These are phyloP conservation scores for Uloborus plumipes DNA, from an alignment of 2,888 invertebrate genomes.

Conservation along the genomic window DNA sequence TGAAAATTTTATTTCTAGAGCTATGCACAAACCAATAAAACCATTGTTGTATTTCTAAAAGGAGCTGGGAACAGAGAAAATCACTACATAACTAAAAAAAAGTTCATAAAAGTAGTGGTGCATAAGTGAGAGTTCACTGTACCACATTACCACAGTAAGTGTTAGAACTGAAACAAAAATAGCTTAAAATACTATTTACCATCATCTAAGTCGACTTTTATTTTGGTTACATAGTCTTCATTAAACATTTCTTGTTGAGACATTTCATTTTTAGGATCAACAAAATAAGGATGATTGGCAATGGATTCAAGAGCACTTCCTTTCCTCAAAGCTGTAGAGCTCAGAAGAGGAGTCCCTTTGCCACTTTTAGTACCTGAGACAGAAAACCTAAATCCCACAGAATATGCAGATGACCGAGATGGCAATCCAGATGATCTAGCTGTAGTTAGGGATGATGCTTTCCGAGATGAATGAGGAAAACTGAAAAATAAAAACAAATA, in stretches of 20 bases:
- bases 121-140: no score
- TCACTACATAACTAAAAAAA: no score
- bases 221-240: slow-evolving; percentile 24
- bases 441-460: slow-evolving; percentile 32
- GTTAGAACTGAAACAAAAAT: no score
- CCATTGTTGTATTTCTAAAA: no score
- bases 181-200: slow-evolving; percentile 10
- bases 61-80: no score
- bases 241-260: slow-evolving; percentile 16
- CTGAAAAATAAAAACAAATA: slow-evolving; percentile 20
- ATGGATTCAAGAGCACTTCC: slow-evolving; percentile 11
- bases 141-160: no score
- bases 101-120: no score
- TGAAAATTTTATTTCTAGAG: no score
- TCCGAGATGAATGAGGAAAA: slow-evolving; percentile 12
- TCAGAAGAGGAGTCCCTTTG: background rate
- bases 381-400: slow-evolving; percentile 4
- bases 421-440: slow-evolving; percentile 24
- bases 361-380: slow-evolving; percentile 23
- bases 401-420: slow-evolving; percentile 21
- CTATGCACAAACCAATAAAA: no score
- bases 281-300: slow-evolving; percentile 11
- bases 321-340: background rate
- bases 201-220: slow-evolving; percentile 38
- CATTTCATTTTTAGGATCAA: slow-evolving; percentile 15